Evolutionary conservation across 2,888 invertebrate species (phyloP).

Genomic region (Diplolepis rosae): DNA sequence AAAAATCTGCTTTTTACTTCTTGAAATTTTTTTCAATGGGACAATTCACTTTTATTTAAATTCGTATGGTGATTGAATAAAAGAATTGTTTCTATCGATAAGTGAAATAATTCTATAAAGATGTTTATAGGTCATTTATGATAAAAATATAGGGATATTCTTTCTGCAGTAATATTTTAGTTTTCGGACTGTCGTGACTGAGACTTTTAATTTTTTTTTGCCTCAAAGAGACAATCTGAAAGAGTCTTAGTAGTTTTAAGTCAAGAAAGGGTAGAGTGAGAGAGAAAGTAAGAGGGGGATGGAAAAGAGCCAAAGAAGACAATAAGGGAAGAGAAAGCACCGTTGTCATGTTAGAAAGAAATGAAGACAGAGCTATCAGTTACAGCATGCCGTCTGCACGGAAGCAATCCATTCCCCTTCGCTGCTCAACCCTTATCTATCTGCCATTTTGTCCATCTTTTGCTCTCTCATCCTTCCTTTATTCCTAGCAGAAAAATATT

Average conservation of each 20-base stretch:
- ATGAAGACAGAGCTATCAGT: slow-evolving; percentile 66
- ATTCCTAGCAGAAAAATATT: slow-evolving; percentile 21
- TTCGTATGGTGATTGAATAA: too few species aligned
- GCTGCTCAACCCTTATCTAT: slow-evolving; percentile 50
- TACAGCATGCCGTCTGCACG: slow-evolving; percentile 64
- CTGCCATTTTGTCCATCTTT: slow-evolving; percentile 47
- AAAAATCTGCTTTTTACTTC: background rate
- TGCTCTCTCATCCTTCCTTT: slow-evolving; percentile 38
- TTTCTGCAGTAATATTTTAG: background rate
- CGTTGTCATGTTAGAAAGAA: slow-evolving; percentile 63
- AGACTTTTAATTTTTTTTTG: slow-evolving; percentile 6
- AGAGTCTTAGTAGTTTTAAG: slow-evolving; percentile 40
- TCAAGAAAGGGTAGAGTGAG: slow-evolving; percentile 46
- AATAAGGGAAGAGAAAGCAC: slow-evolving; percentile 57
- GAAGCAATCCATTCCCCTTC: slow-evolving; percentile 65
- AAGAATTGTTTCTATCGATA: too few species aligned
- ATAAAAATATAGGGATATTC: background rate
- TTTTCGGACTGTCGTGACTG: background rate
- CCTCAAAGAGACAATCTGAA: slow-evolving; percentile 37
- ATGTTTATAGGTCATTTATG: background rate
- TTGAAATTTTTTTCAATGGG: background rate
- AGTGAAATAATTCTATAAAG: too few species aligned
- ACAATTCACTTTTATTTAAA: background rate
- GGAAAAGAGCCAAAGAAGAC: slow-evolving; percentile 59
- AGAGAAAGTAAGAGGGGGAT: slow-evolving; percentile 48